phyloP scores from a whole-genome alignment of 2,888 invertebrate genomes.

The Conistra vaccinii region DNA sequence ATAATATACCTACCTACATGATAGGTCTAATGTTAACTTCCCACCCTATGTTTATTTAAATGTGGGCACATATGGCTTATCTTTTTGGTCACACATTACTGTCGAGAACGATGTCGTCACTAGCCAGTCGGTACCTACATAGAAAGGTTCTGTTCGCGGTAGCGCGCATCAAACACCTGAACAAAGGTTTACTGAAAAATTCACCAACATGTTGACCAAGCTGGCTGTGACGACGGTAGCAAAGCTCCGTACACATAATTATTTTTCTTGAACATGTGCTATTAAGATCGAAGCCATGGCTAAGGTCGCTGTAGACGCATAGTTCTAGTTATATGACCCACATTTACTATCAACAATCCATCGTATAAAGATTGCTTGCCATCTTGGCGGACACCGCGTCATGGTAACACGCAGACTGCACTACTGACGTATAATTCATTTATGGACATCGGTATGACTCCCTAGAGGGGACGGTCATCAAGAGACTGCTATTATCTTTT shows the following conservation, averaged over 20 bases:
- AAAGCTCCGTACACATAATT: conserved; percentile 41
- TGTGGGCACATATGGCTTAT: conserved; percentile 44
- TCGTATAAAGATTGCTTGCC: conserved; percentile 66
- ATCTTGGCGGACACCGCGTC: conserved; percentile 67
- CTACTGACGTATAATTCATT: conserved; percentile 50
- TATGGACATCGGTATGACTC: conserved; percentile 63
- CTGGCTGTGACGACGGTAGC: conserved; percentile 13
- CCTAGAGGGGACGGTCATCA: conserved; percentile 53
- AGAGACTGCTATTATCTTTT: conserved; percentile 62
- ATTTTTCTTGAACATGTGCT: conserved; percentile 56
- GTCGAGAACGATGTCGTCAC: conserved; percentile 35
- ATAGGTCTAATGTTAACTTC: conserved; percentile 12
- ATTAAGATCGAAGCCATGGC: conserved; percentile 68
- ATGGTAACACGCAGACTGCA: conserved; percentile 55
- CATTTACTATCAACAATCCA: conserved; percentile 67
- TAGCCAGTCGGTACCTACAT: conserved; percentile 12
- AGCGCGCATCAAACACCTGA: conserved; percentile 47
- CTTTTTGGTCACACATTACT: conserved; percentile 51
- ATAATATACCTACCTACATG: conserved; percentile 6
- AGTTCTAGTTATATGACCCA: conserved; percentile 70
- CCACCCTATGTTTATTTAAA: conserved; percentile 43
- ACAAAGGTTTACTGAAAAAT: conserved; percentile 52
- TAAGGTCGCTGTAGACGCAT: conserved; percentile 64
- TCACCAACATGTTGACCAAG: conserved; percentile 39
- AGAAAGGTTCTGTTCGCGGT: conserved; percentile 38